Base-by-base conservation (phyloP, 2,888 invertebrate genomes). In the Tromatobia lineatoria region DNA sequence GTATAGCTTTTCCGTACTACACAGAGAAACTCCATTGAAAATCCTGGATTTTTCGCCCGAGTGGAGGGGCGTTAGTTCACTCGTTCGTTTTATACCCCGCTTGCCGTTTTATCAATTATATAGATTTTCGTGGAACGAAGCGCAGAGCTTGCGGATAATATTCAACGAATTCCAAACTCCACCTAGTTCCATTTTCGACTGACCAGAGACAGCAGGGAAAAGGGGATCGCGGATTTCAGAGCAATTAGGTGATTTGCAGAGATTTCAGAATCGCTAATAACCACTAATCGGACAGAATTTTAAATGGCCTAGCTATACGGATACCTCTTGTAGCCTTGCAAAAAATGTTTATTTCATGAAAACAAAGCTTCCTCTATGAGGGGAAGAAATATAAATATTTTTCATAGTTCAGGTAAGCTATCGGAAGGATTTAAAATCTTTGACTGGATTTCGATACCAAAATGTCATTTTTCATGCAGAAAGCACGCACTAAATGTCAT, bases 101-200 rank as follows among this genome's bases (percentile, higher is more conserved):
- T 84, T 79, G 86, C 76, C 79, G 79, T 88, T 86, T 88, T 88
- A 87, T 88, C 87, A 85, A 86, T 88, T 87, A 88, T 86, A 80
- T 34, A 85, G 77, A 85, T 84, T 88, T 78, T 74, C 52, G 25
- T 25, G 50, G 15, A 64, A 67, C 59, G 25, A 38, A 23, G 47
- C 59, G 34, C 52, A 18, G 52, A 42, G 25, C n/a, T 52, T 52
- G 52, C 18, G 8, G 52, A 20, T 52, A 52, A 18, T 20, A 52
- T 52, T 52, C 52, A 52, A 52, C n/a, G 20, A 52, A 20, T 11
- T 54, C 11, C 23, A 23, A 54, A 20, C 11, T 54, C 20, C 52
- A 3, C 54, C 23, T 3, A 54, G 54, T 54, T 54, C 20, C 20
- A 11, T 23, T 54, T 54, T 11, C 3, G 23, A 54, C 11, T 23